Evolutionary conservation across 2,797 vertebrate species (phyloP).

Genomic region (Tokudaia muenninki): DNA sequence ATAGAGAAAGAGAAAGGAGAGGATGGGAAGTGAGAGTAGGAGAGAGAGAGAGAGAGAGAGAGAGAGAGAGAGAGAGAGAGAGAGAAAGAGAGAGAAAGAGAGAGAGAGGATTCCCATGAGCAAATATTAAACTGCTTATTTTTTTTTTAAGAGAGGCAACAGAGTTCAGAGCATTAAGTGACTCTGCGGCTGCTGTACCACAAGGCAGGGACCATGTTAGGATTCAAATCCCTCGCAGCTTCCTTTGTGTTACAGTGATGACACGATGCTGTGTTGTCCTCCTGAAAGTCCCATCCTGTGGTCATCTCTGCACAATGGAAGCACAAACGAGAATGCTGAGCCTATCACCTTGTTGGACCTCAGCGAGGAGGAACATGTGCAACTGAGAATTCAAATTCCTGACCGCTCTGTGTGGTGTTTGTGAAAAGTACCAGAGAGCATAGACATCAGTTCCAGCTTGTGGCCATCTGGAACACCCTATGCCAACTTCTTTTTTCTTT

Average conservation of each 20-base stretch:
- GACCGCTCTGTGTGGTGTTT: not conserved
- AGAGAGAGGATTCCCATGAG: not conserved
- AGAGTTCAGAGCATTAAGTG: not conserved
- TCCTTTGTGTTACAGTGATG: not conserved
- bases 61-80: no score
- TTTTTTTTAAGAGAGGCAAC: not conserved
- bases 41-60: not conserved
- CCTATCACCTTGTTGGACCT: not conserved
- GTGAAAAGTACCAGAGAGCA: not conserved
- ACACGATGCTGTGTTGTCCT: accelerated
- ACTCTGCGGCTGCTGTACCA: not conserved
- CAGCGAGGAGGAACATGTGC: not conserved
- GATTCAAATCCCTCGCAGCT: not conserved
- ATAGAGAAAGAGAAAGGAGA: not conserved
- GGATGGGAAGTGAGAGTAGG: no score
- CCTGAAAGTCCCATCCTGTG: no score
- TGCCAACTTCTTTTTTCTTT: not conserved
- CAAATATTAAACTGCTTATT: not conserved
- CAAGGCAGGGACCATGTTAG: not conserved
- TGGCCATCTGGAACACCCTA: not conserved
- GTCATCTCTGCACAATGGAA: not conserved
- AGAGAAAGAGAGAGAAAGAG: not conserved
- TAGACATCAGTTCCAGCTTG: not conserved
- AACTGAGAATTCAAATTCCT: not conserved
- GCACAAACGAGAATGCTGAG: not conserved